Evolutionary conservation across 2,888 invertebrate genomes (phyloP).

Genomic region (Chrysolina oricalcia): DNA sequence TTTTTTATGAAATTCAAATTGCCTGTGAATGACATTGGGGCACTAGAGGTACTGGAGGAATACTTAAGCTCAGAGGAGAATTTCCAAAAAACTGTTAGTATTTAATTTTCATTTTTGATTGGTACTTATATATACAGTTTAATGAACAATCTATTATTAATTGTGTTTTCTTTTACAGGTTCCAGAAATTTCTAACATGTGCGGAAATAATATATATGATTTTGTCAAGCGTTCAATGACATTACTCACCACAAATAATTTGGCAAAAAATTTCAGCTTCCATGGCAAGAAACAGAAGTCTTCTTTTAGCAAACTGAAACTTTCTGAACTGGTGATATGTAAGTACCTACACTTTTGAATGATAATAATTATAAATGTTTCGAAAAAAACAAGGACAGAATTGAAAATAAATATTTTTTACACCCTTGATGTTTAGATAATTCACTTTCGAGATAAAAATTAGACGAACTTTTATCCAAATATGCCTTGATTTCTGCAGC

Average conservation of each 20-base stretch:
- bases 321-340: not conserved
- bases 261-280: constrained; percentile 5
- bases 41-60: not conserved
- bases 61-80: constrained; percentile 10
- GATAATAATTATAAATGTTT: constrained; percentile 8
- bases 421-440: no score
- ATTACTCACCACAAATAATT: not conserved
- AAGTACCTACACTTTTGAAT: not conserved
- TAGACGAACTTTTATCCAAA: not conserved
- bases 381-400: not conserved
- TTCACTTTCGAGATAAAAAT: not conserved
- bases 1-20: constrained; percentile 17
- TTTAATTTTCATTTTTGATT: not conserved
- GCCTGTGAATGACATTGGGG: not conserved
- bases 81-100: constrained; percentile 22
- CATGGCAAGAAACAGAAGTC: constrained; percentile 5
- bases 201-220: not conserved
- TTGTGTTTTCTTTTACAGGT: constrained; percentile 10
- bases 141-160: not conserved
- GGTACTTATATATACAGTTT: not conserved
- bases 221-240: constrained; percentile 15
- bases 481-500: no score
- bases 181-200: not conserved
- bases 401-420: not conserved
- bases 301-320: not conserved